A percentile compares a stretch with the other conserved stretches of the same genome.
Evolutionary conservation across 2,888 invertebrate genomes (phyloP).

Genomic region (Pterostichus madidus): DNA sequence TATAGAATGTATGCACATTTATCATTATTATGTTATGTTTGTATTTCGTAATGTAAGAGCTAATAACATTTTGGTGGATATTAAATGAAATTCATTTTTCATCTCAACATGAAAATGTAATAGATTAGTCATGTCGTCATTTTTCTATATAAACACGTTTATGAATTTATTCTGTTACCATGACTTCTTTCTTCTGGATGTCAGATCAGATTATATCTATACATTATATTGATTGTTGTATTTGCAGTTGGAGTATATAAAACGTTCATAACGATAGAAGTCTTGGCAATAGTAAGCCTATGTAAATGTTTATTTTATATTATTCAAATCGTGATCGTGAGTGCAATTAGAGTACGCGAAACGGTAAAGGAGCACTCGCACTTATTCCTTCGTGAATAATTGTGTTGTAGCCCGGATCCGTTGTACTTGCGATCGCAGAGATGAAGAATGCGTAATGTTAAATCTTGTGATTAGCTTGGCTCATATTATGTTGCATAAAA

Average conservation of each 20-base stretch:
- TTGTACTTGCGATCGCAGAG: conserved; percentile 16
- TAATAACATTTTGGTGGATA: conserved; percentile 62
- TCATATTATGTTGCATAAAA: conserved; percentile 58
- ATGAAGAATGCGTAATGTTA: conserved; percentile 55
- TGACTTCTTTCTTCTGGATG: conserved; percentile 40
- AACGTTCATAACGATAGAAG: conserved; percentile 39
- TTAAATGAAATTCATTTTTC: conserved; percentile 60
- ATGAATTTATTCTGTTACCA: conserved; percentile 32
- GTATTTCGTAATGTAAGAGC: conserved; percentile 53
- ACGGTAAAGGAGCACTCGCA: conserved; percentile 28
- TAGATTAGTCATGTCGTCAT: conserved; percentile 49
- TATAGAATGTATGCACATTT: conserved; percentile 56
- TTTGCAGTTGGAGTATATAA: conserved; percentile 10
- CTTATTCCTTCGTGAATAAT: conserved; percentile 23
- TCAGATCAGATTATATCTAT: conserved; percentile 8
- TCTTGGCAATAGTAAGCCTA: conserved; percentile 42
- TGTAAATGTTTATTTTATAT: conserved; percentile 46
- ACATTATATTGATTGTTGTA: conserved; percentile 33
- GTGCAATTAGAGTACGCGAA: background rate
- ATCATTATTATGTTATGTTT: conserved; percentile 59
- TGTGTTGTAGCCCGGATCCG: conserved; percentile 22
- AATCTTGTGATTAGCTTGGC: conserved; percentile 62
- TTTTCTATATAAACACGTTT: conserved; percentile 47
- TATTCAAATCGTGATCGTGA: conserved; percentile 34
- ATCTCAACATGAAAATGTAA: conserved; percentile 45